Base-by-base conservation (phyloP, 2,797 vertebrate species). In the Brachymystax lenok region DNA sequence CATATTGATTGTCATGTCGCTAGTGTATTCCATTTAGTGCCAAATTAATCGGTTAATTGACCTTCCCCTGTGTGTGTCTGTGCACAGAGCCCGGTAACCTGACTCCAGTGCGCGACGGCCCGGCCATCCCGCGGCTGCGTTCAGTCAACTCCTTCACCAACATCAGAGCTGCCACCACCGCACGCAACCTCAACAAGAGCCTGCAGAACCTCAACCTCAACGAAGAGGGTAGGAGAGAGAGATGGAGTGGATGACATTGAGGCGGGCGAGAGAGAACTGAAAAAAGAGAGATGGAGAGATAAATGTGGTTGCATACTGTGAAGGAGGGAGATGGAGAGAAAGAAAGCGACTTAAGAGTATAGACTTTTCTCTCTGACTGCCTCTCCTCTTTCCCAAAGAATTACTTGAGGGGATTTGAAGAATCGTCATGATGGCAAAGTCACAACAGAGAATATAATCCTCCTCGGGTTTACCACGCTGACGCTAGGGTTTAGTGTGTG, bases 91-190 rank as follows among this genome's bases (percentile, higher is more conserved):
- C 94, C 0, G 97, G 97, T 1, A 99, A 94, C 79, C 82, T 97
- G 92, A 98, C 97, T 0, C 97, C 98, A 0, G 95, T 96, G 82
- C 94, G 96, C 69, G 98, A 99, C 64, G 94, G 96, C 73, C 97
- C 97, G 0, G 97, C 96, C 76, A 95, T 96, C 17, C 97, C 97
- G 0, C 94, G 97, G 2, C 94, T 99, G 68, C 94, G 98, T 27
- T 95, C 98, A 0, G 98, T 99, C 84, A 99, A 98, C 93, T 99
- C 98, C 79, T 99, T 99, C 7, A 97, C 98, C 52, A 99, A 99
- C 91, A 98, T 99, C 83, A 95, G 98, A 5, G 95, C 97, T 0
- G 97, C 96, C 1, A 96, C 96, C 85, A 96, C 95, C 0, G 95
- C 95, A 3, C 93, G 98, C 80, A 98, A 93, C 93, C 91, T 99